Conservation (phyloP, 1,140 invertebrate genomes). For the Drosophila oshimai region DNA sequence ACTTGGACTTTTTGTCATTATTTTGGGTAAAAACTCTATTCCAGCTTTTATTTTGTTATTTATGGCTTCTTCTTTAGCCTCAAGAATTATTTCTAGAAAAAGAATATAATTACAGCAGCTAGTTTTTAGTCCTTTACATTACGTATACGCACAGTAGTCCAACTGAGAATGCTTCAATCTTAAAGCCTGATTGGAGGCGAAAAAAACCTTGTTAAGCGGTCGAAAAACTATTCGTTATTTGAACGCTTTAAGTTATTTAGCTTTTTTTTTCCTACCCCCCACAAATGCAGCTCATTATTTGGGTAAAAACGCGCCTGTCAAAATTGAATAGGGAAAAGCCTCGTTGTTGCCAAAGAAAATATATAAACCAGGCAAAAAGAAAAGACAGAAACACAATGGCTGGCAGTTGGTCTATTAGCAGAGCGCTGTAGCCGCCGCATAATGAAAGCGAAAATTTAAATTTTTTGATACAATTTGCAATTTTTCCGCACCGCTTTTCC, state of each 20-base stretch:
- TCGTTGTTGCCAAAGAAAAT: constrained; percentile 20
- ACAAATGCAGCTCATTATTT: constrained; percentile 76
- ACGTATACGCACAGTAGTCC: background rate
- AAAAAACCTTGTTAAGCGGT: background rate
- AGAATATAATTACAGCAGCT: too few relatives aligned
- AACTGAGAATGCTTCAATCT: background rate
- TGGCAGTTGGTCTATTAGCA: constrained; percentile 67
- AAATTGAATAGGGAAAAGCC: constrained; percentile 77
- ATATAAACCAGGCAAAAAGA: constrained; percentile 17
- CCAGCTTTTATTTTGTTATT: too few relatives aligned
- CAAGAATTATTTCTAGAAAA: too few relatives aligned
- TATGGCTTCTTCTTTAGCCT: too few relatives aligned
- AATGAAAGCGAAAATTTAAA: constrained; percentile 80
- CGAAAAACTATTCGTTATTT: constrained; percentile 8
- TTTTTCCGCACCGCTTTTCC: constrained; percentile 40
- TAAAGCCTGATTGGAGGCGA: background rate
- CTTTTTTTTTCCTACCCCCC: constrained; percentile 32
- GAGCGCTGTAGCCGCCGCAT: constrained; percentile 57
- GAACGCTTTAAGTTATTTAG: constrained; percentile 43
- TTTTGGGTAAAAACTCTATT: too few relatives aligned
- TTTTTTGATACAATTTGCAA: constrained; percentile 79
- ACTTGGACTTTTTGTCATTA: too few relatives aligned
- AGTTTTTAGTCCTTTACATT: background rate
- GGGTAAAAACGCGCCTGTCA: constrained; percentile 72
- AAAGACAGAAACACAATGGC: constrained; percentile 65